Evolutionary conservation across 2,113 vertebrate genomes (phyloP).

Genomic region (Strix uralensis): DNA sequence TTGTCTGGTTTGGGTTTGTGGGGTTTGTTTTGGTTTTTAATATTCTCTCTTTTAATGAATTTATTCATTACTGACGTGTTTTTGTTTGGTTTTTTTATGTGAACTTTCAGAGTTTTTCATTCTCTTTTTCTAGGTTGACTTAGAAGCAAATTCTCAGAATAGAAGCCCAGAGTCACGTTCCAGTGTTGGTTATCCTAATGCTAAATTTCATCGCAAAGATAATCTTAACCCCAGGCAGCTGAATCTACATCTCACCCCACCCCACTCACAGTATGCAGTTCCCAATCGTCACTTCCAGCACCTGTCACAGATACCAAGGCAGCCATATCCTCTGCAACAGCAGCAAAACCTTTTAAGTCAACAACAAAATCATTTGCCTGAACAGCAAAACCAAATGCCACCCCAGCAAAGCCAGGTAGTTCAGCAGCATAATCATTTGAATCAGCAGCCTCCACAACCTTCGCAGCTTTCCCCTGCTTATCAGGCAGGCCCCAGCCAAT

Average conservation of each 20-base stretch:
- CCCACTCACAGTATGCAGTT: conserved; percentile 83
- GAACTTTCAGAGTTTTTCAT: neutral
- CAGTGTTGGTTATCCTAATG: conserved; percentile 77
- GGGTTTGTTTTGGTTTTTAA: neutral
- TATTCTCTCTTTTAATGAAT: neutral
- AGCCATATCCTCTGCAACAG: conserved; percentile 83
- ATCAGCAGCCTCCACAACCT: conserved; percentile 69
- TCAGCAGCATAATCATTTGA: conserved; percentile 78
- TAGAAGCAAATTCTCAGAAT: conserved; percentile 83
- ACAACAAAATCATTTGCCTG: conserved; percentile 75
- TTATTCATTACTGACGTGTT: neutral
- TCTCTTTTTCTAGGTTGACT: conserved; percentile 79
- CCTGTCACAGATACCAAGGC: conserved; percentile 84
- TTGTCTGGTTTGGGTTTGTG: neutral
- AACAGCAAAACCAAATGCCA: conserved; percentile 73
- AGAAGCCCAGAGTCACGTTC: conserved; percentile 89
- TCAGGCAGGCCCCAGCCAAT: conserved; percentile 77
- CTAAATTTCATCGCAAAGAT: conserved; percentile 92
- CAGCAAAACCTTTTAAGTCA: conserved; percentile 75
- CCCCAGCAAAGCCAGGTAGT: conserved; percentile 80
- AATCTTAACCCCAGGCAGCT: conserved; percentile 85
- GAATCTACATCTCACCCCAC: conserved; percentile 88
- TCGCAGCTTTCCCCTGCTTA: conserved; percentile 87
- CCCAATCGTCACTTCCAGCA: conserved; percentile 81
- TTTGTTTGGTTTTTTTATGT: neutral